These are phyloP conservation scores for Cydia fagiglandana DNA, from an alignment of 1,140 invertebrate genomes.

Conservation along the genomic window DNA sequence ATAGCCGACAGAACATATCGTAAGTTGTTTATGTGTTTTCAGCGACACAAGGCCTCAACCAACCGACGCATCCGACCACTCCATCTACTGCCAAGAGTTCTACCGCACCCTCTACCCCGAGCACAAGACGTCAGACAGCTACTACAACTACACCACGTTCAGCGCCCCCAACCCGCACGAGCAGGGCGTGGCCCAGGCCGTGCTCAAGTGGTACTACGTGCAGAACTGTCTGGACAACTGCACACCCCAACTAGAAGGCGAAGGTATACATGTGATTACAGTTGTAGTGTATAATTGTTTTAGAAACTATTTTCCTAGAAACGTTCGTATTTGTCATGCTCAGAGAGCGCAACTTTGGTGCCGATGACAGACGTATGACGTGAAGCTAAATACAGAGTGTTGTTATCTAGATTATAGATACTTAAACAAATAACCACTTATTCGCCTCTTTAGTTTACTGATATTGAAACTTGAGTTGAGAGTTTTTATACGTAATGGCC, in stretches of 20 bases:
- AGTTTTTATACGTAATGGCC: too few species aligned
- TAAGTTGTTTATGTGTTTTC: not conserved
- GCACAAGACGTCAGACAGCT: conserved; percentile 36
- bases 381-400: too few species aligned
- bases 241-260: conserved; percentile 42
- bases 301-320: too few species aligned
- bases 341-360: too few species aligned
- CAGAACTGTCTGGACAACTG: conserved; percentile 50
- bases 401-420: too few species aligned
- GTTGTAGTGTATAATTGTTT: too few species aligned
- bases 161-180: conserved; percentile 42
- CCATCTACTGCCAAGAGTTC: conserved; percentile 60
- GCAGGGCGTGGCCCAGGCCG: conserved; percentile 35
- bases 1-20: too few species aligned
- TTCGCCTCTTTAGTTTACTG: too few species aligned
- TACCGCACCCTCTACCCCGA: conserved; percentile 58
- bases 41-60: conserved; percentile 36
- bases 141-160: conserved; percentile 60
- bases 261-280: conserved; percentile 44
- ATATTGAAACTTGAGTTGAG: too few species aligned
- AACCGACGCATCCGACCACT: conserved; percentile 35
- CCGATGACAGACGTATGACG: too few species aligned
- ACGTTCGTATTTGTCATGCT: too few species aligned
- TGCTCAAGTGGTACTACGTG: conserved; percentile 57
- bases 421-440: too few species aligned